Evolutionary conservation across 2,113 vertebrate species (phyloP).

Genomic region (Scortum barcoo): DNA sequence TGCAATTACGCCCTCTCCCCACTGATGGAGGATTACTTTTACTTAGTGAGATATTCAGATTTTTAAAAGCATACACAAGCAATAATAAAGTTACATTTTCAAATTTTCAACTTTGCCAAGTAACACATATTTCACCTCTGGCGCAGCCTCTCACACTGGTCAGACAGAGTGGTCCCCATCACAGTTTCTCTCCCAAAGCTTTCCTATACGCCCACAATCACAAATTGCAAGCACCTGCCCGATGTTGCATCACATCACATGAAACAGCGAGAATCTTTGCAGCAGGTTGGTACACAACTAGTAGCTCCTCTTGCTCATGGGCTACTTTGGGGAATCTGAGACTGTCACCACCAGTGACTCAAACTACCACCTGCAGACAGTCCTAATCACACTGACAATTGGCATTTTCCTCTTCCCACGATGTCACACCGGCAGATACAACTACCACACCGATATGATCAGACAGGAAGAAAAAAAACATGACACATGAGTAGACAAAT

Average conservation of each 20-base stretch:
- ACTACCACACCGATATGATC: neutral
- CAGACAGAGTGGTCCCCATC: conserved; percentile 11
- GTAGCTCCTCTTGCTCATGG: conserved; percentile 19
- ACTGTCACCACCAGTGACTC: conserved; percentile 21
- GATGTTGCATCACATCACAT: conserved; percentile 11
- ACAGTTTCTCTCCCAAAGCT: conserved; percentile 23
- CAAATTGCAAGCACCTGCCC: conserved; percentile 9
- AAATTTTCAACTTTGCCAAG: neutral
- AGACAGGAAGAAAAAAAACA: neutral
- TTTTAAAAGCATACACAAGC: neutral
- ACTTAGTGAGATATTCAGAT: neutral
- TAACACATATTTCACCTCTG: neutral
- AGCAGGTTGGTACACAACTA: conserved; percentile 3
- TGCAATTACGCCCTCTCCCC: no score
- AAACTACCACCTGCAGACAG: conserved; percentile 5
- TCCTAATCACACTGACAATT: conserved; percentile 18
- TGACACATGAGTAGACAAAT: neutral
- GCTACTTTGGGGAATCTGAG: conserved; percentile 5
- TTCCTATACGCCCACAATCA: neutral
- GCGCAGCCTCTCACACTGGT: conserved; percentile 1
- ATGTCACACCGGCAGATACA: neutral
- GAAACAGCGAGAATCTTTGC: neutral
- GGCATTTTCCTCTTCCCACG: conserved; percentile 13
- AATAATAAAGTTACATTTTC: neutral
- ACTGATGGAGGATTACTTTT: no score